Evolutionary conservation across 53 echinoderm and acorn worm species (phyloP).

Genomic region (Pentamera pediparva): DNA sequence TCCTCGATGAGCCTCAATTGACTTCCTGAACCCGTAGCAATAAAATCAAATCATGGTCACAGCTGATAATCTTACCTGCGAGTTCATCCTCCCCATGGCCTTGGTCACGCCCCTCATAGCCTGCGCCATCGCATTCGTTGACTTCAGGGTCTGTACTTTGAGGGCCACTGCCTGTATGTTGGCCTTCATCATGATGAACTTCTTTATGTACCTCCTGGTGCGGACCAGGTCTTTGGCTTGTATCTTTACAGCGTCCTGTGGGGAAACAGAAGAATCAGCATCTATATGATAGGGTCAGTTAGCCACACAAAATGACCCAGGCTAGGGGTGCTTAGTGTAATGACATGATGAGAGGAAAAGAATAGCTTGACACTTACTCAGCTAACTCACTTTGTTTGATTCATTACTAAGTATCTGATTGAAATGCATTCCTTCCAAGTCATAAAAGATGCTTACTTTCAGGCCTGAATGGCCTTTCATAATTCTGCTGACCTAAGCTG

Average conservation of each 20-base stretch:
- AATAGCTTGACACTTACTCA: background rate
- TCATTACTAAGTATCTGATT: no score
- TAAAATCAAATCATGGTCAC: background rate
- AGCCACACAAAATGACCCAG: no score
- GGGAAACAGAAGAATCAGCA: background rate
- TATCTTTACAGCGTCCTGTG: slow-evolving; percentile 93
- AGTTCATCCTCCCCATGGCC: slow-evolving; percentile 84
- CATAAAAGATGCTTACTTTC: no score
- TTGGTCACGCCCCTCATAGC: slow-evolving; percentile 97
- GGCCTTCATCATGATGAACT: slow-evolving; percentile 91
- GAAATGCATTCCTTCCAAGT: no score
- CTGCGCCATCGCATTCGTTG: slow-evolving; percentile 80
- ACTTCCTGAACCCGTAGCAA: no score
- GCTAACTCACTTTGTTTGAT: background rate
- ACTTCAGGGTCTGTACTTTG: slow-evolving; percentile 81
- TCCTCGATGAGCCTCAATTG: no score
- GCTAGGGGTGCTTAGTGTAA: background rate
- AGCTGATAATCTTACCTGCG: slow-evolving; percentile 53
- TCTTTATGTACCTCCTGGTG: slow-evolving; percentile 92
- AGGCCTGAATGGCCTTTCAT: no score
- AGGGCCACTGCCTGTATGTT: slow-evolving; percentile 93
- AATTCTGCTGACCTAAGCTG: no score
- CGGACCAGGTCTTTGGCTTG: slow-evolving; percentile 96
- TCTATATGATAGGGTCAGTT: no score
- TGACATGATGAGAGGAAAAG: background rate